Conservation (phyloP, 92 coral and sea anemone species). For the Ricordea florida region DNA sequence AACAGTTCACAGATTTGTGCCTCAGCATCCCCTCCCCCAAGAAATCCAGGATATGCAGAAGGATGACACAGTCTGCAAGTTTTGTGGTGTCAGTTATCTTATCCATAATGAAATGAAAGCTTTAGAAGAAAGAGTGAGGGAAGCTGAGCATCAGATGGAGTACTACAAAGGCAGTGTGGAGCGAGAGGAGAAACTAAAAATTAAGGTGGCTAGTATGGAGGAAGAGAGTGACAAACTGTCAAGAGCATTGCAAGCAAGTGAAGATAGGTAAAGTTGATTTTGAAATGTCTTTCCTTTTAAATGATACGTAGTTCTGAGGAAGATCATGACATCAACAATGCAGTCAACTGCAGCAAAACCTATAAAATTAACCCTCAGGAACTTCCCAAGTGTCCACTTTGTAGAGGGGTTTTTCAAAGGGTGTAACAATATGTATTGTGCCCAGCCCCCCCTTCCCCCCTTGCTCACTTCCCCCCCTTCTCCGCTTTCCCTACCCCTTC, state of each 20-base stretch:
- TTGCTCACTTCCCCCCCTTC: background rate
- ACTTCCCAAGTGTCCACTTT: no score
- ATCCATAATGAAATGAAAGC: conserved; percentile 99
- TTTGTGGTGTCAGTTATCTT: conserved; percentile 97
- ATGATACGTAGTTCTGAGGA: no score
- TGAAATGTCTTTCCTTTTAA: no score
- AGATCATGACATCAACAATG: no score
- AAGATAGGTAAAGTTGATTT: conserved; percentile 79
- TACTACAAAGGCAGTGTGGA: conserved; percentile 92
- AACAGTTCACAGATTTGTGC: conserved; percentile 45
- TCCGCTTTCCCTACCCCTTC: background rate
- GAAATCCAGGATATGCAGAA: conserved; percentile 85
- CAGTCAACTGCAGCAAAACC: no score
- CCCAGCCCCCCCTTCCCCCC: background rate
- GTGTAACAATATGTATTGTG: background rate
- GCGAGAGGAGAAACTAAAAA: conserved; percentile 84
- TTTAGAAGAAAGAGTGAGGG: conserved; percentile 80
- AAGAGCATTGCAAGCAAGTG: conserved; percentile 75
- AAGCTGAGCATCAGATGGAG: conserved; percentile 92
- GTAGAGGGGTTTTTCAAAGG: no score
- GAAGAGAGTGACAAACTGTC: conserved; percentile 68
- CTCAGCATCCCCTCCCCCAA: conserved; percentile 91
- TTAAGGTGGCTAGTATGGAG: conserved; percentile 73
- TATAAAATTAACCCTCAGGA: no score
- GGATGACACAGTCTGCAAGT: conserved; percentile 97